These are phyloP conservation scores for Corythornis madagascariensis DNA, from an alignment of 2,113 vertebrate genomes.

Conservation along the genomic window DNA sequence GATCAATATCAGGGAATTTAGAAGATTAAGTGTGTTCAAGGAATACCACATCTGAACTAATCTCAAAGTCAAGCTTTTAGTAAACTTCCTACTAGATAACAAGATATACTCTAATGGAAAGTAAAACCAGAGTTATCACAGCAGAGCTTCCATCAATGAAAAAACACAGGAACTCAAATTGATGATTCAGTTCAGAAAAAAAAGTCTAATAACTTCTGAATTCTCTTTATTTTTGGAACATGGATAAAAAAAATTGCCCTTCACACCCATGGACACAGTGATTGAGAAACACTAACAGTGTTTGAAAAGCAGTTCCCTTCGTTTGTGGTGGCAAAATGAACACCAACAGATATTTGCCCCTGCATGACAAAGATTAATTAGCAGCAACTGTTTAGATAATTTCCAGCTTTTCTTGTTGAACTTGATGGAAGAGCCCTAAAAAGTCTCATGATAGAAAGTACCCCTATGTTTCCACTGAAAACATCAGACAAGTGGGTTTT, in stretches of 20 bases:
- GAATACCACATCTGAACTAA: constrained; percentile 21
- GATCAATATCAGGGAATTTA: constrained; percentile 70
- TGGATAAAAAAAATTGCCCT: fast-evolving
- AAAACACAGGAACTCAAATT: not conserved
- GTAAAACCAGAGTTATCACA: not conserved
- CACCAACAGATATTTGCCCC: not conserved
- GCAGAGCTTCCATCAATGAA: not conserved
- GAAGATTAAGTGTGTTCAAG: constrained; percentile 26
- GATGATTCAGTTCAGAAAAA: not conserved
- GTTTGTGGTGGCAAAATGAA: not conserved
- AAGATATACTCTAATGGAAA: constrained; percentile 11
- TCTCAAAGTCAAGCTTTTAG: constrained; percentile 21
- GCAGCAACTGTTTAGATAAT: not conserved
- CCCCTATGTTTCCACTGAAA: not conserved
- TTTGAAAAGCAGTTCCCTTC: not conserved
- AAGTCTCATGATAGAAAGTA: not conserved
- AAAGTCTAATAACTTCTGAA: not conserved
- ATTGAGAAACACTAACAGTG: not conserved
- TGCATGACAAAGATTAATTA: not conserved
- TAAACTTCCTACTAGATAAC: constrained; percentile 8
- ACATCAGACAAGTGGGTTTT: not conserved
- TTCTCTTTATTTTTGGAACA: not conserved
- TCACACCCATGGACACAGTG: not conserved
- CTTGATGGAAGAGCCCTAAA: not conserved
- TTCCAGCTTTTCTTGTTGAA: not conserved